A percentile compares a stretch with the other conserved stretches of the same genome.
Evolutionary conservation across 2,797 vertebrate genomes (phyloP).

Genomic region (Euphonia xanthogaster): DNA sequence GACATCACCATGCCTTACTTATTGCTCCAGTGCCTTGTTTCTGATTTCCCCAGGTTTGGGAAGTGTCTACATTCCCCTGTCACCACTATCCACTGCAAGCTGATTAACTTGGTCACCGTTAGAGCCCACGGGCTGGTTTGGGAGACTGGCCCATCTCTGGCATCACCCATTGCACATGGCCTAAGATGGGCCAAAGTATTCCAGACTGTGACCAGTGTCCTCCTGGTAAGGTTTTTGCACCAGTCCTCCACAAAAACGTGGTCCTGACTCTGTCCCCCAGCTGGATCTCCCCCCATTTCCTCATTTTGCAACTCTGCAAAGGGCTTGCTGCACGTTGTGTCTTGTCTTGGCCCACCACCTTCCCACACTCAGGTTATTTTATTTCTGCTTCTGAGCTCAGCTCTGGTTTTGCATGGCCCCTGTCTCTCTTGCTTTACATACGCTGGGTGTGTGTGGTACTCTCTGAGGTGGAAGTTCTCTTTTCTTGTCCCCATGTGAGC

Average conservation of each 20-base stretch:
- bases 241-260: neutral
- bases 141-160: neutral
- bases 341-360: neutral
- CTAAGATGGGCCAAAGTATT: neutral
- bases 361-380: neutral
- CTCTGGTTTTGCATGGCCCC: neutral
- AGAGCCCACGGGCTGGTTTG: neutral
- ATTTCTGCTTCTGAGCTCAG: slow-evolving; percentile 38
- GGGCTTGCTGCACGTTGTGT: rapidly evolving
- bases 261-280: neutral
- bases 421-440: neutral
- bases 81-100: neutral
- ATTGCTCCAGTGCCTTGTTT: neutral
- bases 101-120: rapidly evolving
- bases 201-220: neutral
- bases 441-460: neutral
- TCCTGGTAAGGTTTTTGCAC: neutral
- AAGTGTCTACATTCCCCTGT: neutral
- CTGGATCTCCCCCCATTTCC: neutral
- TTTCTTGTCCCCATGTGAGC: neutral
- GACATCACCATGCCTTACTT: neutral
- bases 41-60: neutral
- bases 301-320: neutral
- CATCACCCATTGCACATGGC: neutral
- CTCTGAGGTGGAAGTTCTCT: neutral